Evolutionary conservation across 2,888 invertebrate genomes (phyloP).

Genomic region (Timandra comae): DNA sequence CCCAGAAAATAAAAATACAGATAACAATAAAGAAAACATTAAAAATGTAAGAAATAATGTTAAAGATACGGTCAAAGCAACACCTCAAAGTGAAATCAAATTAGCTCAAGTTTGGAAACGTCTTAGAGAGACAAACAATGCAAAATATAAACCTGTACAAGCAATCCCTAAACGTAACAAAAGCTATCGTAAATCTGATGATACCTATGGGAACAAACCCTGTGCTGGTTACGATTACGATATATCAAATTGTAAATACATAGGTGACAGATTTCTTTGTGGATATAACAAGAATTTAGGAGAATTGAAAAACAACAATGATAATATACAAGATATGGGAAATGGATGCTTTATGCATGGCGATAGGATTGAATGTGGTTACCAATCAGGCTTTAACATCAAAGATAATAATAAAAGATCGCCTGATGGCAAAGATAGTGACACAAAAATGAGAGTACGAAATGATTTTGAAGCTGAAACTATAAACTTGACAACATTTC

Average conservation of each 20-base stretch:
- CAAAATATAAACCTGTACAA: conserved; percentile 1
- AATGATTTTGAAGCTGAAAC: too few relatives aligned
- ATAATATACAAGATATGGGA: conserved; percentile 28
- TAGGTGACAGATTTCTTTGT: conserved; percentile 47
- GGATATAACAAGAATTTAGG: conserved; percentile 55
- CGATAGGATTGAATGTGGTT: conserved; percentile 61
- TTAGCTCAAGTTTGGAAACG: not conserved
- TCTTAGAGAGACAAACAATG: not conserved
- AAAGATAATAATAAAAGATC: conserved; percentile 19
- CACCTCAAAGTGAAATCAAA: not conserved
- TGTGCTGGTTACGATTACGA: conserved; percentile 42
- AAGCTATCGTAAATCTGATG: not conserved
- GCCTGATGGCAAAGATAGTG: too few relatives aligned
- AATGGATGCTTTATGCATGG: conserved; percentile 43
- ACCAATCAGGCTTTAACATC: conserved; percentile 25
- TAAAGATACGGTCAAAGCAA: too few relatives aligned
- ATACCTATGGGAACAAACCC: not conserved
- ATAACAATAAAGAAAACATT: not conserved
- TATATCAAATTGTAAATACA: conserved; percentile 36
- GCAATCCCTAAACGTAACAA: conserved; percentile 2
- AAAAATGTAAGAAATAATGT: not conserved
- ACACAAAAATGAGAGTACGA: too few relatives aligned
- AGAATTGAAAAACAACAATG: conserved; percentile 18
- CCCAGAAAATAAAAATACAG: not conserved
- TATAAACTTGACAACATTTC: not conserved